Evolutionary conservation across 2,888 invertebrate species (phyloP).

Genomic region (Hyles lineata): DNA sequence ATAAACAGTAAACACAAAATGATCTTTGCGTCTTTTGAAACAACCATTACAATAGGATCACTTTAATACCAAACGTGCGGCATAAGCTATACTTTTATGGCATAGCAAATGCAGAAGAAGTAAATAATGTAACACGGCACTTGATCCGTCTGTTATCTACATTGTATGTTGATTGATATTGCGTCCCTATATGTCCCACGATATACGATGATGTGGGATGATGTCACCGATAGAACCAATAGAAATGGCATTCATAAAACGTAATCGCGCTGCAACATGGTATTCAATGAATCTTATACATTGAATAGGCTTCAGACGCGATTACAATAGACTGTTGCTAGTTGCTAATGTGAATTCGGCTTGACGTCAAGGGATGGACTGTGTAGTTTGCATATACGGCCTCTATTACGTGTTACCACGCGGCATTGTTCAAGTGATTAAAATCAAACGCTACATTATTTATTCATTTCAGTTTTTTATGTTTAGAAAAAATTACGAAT

Average conservation of each 20-base stretch:
- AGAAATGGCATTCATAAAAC: conserved; percentile 27
- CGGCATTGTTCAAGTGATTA: not conserved
- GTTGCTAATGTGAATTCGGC: conserved; percentile 11
- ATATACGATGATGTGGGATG: conserved; percentile 14
- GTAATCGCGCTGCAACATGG: conserved; percentile 17
- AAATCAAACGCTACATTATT: not conserved
- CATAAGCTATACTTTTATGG: no score
- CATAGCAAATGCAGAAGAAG: not conserved
- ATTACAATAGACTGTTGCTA: conserved; percentile 11
- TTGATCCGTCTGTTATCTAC: conserved; percentile 36
- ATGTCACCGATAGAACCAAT: conserved; percentile 15
- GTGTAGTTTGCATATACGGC: not conserved
- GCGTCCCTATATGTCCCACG: not conserved
- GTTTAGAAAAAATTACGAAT: no score
- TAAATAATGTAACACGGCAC: conserved; percentile 27
- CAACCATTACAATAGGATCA: no score
- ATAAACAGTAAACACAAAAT: no score
- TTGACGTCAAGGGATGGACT: conserved; percentile 19
- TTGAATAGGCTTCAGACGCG: conserved; percentile 9
- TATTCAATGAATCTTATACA: conserved; percentile 20
- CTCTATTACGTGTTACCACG: not conserved
- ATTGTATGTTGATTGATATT: conserved; percentile 39
- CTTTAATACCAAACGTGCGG: no score
- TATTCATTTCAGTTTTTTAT: not conserved
- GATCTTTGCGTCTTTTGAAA: no score